These are phyloP conservation scores for Drosophila nigritarsus DNA, from an alignment of 2,888 invertebrate genomes.

Conservation along the genomic window DNA sequence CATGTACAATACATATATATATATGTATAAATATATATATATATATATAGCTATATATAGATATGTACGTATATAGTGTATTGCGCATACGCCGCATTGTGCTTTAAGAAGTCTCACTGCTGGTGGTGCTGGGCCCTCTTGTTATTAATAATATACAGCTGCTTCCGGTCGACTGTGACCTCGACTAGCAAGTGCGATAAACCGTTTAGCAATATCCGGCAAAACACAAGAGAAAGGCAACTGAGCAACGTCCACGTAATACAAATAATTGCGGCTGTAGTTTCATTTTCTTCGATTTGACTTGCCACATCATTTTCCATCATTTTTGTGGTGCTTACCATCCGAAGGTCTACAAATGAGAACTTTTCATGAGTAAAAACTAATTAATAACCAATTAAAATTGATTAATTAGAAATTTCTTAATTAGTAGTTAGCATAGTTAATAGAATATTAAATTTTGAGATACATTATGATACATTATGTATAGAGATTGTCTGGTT, in stretches of 20 bases:
- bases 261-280: constrained; percentile 42
- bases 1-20: neutral
- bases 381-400: neutral
- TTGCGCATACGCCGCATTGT: constrained; percentile 73
- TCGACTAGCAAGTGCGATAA: constrained; percentile 71
- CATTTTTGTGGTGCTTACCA: neutral
- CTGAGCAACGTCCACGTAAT: constrained; percentile 35
- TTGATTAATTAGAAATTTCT: no score
- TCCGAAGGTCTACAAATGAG: neutral
- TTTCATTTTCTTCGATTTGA: constrained; percentile 7
- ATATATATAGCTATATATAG: neutral
- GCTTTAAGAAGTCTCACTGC: constrained; percentile 12
- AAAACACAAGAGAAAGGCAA: constrained; percentile 22
- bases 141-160: constrained; percentile 74
- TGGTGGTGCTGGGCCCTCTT: constrained; percentile 25
- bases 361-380: neutral
- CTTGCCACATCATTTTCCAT: neutral
- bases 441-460: no score
- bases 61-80: constrained; percentile 36
- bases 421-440: no score
- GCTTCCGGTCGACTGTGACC: constrained; percentile 48
- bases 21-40: neutral
- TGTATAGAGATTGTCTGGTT: no score
- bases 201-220: constrained; percentile 77
- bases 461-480: neutral